Evolutionary conservation across 2,113 vertebrate genomes (phyloP).

Genomic region (Chamaetylas fuelleborni): DNA sequence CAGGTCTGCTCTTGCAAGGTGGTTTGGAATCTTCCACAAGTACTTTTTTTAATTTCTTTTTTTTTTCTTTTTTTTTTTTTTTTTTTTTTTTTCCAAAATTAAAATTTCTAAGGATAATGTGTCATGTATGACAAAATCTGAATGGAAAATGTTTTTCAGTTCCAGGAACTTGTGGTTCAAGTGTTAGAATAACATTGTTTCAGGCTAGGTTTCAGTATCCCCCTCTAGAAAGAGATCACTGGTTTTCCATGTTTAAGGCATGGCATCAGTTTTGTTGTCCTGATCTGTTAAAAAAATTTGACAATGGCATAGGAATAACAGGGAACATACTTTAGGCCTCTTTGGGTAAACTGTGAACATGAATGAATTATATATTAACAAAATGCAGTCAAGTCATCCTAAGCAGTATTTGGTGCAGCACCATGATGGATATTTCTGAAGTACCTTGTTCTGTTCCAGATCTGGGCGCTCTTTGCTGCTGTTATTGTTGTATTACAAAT

Average conservation of each 20-base stretch:
- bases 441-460: background rate
- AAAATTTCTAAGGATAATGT: background rate
- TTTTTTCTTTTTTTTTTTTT: rapidly evolving
- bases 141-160: background rate
- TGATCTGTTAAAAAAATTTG: background rate
- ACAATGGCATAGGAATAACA: background rate
- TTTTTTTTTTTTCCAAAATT: background rate
- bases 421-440: background rate
- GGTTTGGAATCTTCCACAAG: background rate
- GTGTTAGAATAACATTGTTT: background rate
- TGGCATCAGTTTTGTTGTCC: background rate
- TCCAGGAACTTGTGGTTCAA: background rate
- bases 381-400: background rate
- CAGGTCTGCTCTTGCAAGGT: background rate
- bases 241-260: background rate
- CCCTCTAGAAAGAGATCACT: background rate
- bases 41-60: rapidly evolving
- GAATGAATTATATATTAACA: background rate
- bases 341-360: background rate
- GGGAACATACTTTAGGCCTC: background rate
- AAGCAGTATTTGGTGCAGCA: background rate
- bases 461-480: background rate
- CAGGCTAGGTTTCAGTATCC: background rate
- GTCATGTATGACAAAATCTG: background rate
- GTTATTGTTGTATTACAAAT: background rate